Conservation (phyloP, 2,888 invertebrate species). For the Chalcosyrphus nemorum region DNA sequence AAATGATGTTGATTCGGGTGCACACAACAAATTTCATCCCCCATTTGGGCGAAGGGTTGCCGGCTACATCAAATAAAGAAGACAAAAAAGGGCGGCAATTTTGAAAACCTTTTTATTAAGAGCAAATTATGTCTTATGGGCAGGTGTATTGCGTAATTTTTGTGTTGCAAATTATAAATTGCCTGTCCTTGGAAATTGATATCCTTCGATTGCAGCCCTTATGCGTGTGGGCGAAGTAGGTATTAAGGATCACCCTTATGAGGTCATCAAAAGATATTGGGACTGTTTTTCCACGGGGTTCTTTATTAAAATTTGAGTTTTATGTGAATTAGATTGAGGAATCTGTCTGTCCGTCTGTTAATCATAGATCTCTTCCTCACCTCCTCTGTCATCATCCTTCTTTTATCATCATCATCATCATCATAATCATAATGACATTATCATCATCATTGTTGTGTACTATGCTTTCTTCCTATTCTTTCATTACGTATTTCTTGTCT, state of each 20-base stretch:
- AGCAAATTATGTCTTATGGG: background rate
- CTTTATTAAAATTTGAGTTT: background rate
- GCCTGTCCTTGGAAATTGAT: conserved; percentile 10
- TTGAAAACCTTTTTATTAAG: conserved; percentile 10
- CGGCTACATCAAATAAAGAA: background rate
- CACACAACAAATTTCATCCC: background rate
- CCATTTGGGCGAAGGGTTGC: background rate
- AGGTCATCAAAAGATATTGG: background rate
- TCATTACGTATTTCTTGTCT: conserved; percentile 12
- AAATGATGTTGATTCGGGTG: conserved; percentile 1
- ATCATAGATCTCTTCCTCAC: conserved; percentile 33
- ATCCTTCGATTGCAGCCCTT: conserved; percentile 33
- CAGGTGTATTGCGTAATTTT: conserved; percentile 53
- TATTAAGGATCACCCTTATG: background rate
- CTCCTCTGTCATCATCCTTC: conserved; percentile 12
- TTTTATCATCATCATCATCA: conserved; percentile 16
- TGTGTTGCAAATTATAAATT: conserved; percentile 38
- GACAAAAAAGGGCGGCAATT: background rate
- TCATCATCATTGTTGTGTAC: conserved; percentile 37
- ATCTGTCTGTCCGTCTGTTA: conserved; percentile 15
- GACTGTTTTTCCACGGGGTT: no score
- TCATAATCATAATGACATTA: conserved; percentile 27
- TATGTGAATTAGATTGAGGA: background rate
- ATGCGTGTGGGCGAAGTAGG: conserved; percentile 8
- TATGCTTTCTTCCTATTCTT: conserved; percentile 42